Evolutionary conservation across 2,113 vertebrate genomes (phyloP).

Genomic region (Dicaeum eximium): DNA sequence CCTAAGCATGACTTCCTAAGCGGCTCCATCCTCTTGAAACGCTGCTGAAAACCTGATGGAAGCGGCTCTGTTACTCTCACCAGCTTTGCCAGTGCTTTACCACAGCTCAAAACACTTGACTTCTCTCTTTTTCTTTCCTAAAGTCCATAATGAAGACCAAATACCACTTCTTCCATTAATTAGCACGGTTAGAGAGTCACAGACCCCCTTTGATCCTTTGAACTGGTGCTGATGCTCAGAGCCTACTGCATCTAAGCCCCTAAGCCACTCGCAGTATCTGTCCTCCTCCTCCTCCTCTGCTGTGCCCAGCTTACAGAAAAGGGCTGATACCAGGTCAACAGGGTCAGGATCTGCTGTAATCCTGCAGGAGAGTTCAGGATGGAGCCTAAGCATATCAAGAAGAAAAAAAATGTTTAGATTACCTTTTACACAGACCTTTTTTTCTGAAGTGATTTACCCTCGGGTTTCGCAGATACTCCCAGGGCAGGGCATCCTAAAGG

Average conservation of each 20-base stretch:
- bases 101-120: constrained; percentile 39
- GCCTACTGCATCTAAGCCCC: constrained; percentile 21
- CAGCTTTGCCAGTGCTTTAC: neutral
- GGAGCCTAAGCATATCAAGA: neutral
- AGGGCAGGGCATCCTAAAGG: neutral
- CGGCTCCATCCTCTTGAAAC: constrained; percentile 47
- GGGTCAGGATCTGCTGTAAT: constrained; percentile 53
- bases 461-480: neutral
- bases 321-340: constrained; percentile 41
- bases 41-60: neutral
- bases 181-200: constrained; percentile 24
- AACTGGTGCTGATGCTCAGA: constrained; percentile 44
- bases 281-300: neutral
- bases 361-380: constrained; percentile 5
- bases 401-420: neutral
- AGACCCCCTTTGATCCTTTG: constrained; percentile 56
- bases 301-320: neutral
- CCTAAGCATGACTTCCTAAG: constrained; percentile 5
- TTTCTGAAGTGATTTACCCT: neutral
- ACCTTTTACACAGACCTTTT: neutral
- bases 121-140: neutral
- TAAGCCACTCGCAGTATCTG: constrained; percentile 2
- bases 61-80: neutral
- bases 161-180: constrained; percentile 50
- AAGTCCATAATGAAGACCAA: constrained; percentile 44